Percentiles rank a stretch among this genome's conserved stretches.
These are phyloP conservation scores for Choristoneura rosaceana DNA, from an alignment of 2,888 invertebrate genomes.

Conservation along the genomic window DNA sequence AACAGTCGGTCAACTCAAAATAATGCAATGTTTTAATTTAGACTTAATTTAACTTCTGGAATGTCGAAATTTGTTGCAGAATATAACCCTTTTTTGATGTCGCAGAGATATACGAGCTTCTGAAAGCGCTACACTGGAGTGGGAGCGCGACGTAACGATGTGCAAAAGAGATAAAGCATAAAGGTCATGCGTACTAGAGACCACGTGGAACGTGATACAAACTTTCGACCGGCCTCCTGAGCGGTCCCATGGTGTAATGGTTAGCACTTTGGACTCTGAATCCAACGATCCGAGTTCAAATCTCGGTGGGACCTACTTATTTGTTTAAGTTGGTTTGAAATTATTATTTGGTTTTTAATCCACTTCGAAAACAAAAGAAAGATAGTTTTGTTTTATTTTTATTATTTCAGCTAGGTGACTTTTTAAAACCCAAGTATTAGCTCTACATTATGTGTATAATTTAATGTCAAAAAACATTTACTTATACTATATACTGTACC, in stretches of 20 bases:
- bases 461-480: no score
- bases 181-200: slow-evolving; percentile 61
- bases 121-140: slow-evolving; percentile 17
- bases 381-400: background rate
- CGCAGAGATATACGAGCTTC: slow-evolving; percentile 16
- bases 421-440: no score
- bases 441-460: no score
- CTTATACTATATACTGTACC: no score
- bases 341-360: background rate
- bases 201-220: slow-evolving; percentile 34
- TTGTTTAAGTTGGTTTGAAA: slow-evolving; percentile 37
- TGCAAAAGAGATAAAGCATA: slow-evolving; percentile 42
- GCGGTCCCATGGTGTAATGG: slow-evolving; percentile 87
- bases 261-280: slow-evolving; percentile 90
- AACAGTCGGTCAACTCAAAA: no score
- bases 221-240: slow-evolving; percentile 47
- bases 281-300: slow-evolving; percentile 93
- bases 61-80: no score
- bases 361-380: background rate
- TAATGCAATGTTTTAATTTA: no score
- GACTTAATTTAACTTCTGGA: no score
- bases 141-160: slow-evolving; percentile 16
- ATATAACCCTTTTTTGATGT: background rate
- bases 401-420: no score
- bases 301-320: slow-evolving; percentile 89